Percentiles rank a stretch among this genome's conserved stretches.
These are phyloP conservation scores for Drepana falcataria DNA, from an alignment of 2,888 invertebrate genomes.

Conservation along the genomic window DNA sequence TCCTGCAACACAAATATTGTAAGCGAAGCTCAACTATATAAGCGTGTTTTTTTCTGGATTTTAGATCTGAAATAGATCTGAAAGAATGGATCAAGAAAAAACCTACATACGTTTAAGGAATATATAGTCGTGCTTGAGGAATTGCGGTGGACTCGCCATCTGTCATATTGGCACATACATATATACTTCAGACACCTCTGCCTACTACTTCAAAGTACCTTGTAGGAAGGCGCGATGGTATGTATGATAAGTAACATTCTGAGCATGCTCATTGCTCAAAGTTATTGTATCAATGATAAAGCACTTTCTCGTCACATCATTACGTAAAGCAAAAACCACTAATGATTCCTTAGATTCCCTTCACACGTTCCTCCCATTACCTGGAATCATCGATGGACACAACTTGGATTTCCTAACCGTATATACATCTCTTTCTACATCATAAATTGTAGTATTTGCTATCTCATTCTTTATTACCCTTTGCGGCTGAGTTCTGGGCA, in stretches of 20 bases:
- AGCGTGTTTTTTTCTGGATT: no score
- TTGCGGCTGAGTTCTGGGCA: slow-evolving; percentile 56
- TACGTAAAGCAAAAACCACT: slow-evolving; percentile 54
- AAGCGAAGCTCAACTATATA: no score
- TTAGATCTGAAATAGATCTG: no score
- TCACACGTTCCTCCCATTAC: slow-evolving; percentile 68
- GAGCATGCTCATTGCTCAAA: background rate
- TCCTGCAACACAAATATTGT: no score
- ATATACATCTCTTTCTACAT: slow-evolving; percentile 36
- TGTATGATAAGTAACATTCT: background rate
- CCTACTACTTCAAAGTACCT: no score
- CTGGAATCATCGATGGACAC: slow-evolving; percentile 47
- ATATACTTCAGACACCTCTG: no score
- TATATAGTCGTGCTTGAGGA: no score
- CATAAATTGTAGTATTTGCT: slow-evolving; percentile 16
- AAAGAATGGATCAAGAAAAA: no score
- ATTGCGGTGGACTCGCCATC: no score
- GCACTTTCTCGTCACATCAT: slow-evolving; percentile 37
- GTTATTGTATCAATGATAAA: slow-evolving; percentile 28
- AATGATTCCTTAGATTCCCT: slow-evolving; percentile 62
- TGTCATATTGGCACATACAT: no score
- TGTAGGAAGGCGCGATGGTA: no score
- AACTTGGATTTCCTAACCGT: slow-evolving; percentile 18
- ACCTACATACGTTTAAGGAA: no score
- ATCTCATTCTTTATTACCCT: slow-evolving; percentile 41